Evolutionary conservation across 2,113 vertebrate species (phyloP), one percentile per base, ranked within the genome.

Genomic region (Pica pica): DNA sequence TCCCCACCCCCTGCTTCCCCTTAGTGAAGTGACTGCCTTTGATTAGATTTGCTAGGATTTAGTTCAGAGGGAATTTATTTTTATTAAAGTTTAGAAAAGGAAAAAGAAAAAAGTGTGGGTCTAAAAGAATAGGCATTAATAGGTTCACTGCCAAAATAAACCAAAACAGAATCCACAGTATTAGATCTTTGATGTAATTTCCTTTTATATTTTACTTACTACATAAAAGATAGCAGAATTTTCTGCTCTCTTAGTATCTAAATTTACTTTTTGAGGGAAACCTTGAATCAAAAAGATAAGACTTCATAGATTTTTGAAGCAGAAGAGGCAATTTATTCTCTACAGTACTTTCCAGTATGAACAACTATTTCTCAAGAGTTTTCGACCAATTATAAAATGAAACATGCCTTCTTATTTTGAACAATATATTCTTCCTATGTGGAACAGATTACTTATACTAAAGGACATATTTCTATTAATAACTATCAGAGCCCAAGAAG

Each of bases 301-400:
- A 27, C 57, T 85, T 90, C 22, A 7, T 56, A 82, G 49, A 95
- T 89, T 96, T 97, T 94, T 92, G 90, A 93, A 94, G 47, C 50
- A 63, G 39, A 93, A 77, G 50, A 94, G 46, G 42, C 57, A 91
- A 92, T 96, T 96, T 97, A 93, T 95, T 97, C 82, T 92, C 30
- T 84, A 18, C 49, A 67, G 33, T 90, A 84, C 50, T 52, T 95
- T 97, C 74, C 59, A 83, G 87, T 90, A 76, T 84, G 85, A 96
- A 79, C 19, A 95, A 50, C 50, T 87, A 81, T 97, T 97, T 93
- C 92, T 97, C 67, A 93, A 64, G 83, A 96, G 87, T 83, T 96
- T 97, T 96, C 3, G 2, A 57, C 65, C 71, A 96, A 94, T 97
- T 97, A 95, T 86, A 96, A 97, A 96, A 95, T 95, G 83, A 96